Evolutionary conservation across 2,888 invertebrate species (phyloP).

Genomic region (Trichogramma dendrolimi): DNA sequence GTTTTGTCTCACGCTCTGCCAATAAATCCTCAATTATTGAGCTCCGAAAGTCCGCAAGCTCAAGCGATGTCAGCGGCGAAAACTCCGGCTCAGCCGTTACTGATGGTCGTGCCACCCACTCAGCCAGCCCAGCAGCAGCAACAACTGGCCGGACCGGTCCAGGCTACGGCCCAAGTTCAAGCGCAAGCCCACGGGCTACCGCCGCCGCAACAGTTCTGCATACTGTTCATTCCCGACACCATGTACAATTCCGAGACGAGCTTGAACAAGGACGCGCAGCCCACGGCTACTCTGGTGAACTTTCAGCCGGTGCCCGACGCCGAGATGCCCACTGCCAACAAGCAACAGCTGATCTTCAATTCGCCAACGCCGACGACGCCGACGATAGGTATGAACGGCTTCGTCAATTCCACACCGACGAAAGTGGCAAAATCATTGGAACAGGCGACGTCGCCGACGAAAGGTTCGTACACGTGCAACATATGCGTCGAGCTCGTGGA

Average conservation of each 20-base stretch:
- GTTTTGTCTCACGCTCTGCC: no score
- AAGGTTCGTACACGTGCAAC: conserved; percentile 17
- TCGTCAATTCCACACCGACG: no score
- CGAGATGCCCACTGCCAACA: conserved; percentile 17
- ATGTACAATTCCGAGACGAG: not conserved
- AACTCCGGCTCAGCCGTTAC: not conserved
- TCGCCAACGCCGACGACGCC: conserved; percentile 18
- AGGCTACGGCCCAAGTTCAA: not conserved
- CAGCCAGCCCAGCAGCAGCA: not conserved
- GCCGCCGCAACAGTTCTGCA: conserved; percentile 25
- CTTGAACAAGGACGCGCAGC: conserved; percentile 7
- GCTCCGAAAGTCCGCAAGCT: no score
- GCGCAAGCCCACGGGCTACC: not conserved
- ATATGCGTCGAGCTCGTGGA: conserved; percentile 29
- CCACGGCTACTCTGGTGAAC: conserved; percentile 25
- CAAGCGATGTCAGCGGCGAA: not conserved
- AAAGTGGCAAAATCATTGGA: conserved; percentile 6
- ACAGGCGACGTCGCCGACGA: not conserved
- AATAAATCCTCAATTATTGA: no score
- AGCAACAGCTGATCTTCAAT: conserved; percentile 9
- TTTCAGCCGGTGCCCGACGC: conserved; percentile 27
- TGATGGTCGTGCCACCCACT: not conserved
- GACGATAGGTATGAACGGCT: conserved; percentile 8
- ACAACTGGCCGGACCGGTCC: not conserved
- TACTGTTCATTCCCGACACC: conserved; percentile 24